Evolutionary conservation across 2,797 vertebrate species (phyloP).

Genomic region (Tenualosa thibaudeaui): DNA sequence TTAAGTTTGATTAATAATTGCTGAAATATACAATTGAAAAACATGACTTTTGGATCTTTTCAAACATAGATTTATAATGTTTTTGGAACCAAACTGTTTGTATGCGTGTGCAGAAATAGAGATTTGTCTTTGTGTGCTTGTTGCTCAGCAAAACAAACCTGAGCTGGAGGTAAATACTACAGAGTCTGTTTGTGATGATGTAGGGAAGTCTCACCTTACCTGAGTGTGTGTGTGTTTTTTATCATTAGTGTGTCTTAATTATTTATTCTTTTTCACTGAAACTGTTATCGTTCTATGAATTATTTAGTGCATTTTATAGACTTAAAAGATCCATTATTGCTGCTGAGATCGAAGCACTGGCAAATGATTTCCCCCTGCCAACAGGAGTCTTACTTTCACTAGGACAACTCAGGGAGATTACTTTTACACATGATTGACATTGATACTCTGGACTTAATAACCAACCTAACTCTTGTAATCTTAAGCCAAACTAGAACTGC

Average conservation of each 20-base stretch:
- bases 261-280: background rate
- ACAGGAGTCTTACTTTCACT: background rate
- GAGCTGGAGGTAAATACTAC: background rate
- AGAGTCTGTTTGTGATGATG: background rate
- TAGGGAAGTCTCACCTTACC: background rate
- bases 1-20: too few species aligned
- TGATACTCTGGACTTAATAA: too few species aligned
- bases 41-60: too few species aligned
- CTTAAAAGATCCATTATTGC: background rate
- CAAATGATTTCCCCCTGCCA: background rate
- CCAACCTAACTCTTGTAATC: too few species aligned
- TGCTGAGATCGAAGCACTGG: background rate
- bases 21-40: too few species aligned
- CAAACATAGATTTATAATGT: too few species aligned
- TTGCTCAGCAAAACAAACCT: background rate
- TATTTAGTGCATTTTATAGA: background rate
- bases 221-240: background rate
- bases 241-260: background rate
- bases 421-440: background rate
- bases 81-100: too few species aligned
- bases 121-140: background rate
- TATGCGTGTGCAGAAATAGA: background rate
- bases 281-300: background rate
- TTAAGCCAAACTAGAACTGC: too few species aligned
- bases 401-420: background rate